A percentile compares a stretch with the other conserved stretches of the same genome.
Evolutionary conservation across 2,113 vertebrate genomes (phyloP).

Genomic region (Crotalus horridus): DNA sequence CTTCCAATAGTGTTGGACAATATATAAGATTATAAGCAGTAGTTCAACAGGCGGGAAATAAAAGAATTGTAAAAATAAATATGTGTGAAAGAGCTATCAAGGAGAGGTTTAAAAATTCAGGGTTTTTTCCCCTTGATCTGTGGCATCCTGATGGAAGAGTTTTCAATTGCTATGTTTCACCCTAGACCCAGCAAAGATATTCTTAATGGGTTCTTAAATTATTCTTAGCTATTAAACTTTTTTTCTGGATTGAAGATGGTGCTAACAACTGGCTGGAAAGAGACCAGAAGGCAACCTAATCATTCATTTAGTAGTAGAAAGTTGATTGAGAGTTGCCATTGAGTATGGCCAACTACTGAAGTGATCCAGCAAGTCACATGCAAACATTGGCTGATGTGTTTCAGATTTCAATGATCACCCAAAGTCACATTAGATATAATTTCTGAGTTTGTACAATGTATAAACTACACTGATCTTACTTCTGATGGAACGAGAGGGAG

Average conservation of each 20-base stretch:
- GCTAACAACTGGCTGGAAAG: not conserved
- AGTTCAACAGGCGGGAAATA: not conserved
- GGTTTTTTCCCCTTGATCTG: not conserved
- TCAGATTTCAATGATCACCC: not conserved
- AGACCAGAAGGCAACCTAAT: not conserved
- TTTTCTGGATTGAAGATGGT: not conserved
- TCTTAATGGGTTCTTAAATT: not conserved
- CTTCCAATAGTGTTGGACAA: not conserved
- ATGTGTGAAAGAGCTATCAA: rapidly evolving
- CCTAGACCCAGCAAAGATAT: not conserved
- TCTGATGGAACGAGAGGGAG: not conserved
- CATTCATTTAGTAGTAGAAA: not conserved
- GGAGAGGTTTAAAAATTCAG: not conserved
- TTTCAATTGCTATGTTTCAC: not conserved
- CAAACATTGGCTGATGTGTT: not conserved
- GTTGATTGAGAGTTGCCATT: not conserved
- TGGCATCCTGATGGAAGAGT: too few relatives aligned
- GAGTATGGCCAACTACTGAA: not conserved
- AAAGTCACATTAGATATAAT: not conserved
- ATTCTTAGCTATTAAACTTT: not conserved
- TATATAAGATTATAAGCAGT: not conserved
- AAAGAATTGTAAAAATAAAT: not conserved
- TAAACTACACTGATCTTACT: not conserved
- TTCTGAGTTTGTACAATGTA: not conserved
- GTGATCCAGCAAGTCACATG: not conserved